phyloP scores from a whole-genome alignment of 2,888 invertebrate species.

The Drosophila kambysellisi region DNA sequence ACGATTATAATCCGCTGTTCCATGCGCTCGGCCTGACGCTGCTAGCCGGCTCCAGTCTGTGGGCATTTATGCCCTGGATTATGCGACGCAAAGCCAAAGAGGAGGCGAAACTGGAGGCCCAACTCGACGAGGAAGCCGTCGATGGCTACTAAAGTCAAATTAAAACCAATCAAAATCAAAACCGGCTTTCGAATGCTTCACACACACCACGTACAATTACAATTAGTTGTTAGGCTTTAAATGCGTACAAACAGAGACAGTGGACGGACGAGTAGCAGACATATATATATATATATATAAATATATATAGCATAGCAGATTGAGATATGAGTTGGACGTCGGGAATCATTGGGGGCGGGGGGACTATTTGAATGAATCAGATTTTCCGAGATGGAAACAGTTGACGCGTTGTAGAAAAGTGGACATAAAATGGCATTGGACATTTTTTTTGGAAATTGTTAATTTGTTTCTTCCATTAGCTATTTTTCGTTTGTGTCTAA shows the following conservation, averaged over 20 bases:
- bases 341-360: slow-evolving; percentile 1
- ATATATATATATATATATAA: background rate
- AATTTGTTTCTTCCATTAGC: slow-evolving; percentile 74
- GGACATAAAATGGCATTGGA: slow-evolving; percentile 44
- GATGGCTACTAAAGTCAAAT: slow-evolving; percentile 49
- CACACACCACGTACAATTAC: slow-evolving; percentile 66
- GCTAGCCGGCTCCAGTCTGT: slow-evolving; percentile 90
- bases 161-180: background rate
- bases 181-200: slow-evolving; percentile 20
- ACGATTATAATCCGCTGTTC: slow-evolving; percentile 90
- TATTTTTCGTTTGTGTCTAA: slow-evolving; percentile 55
- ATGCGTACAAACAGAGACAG: slow-evolving; percentile 59
- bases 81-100: slow-evolving; percentile 82
- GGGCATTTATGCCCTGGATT: slow-evolving; percentile 91
- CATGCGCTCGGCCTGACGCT: slow-evolving; percentile 90
- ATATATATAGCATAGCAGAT: background rate
- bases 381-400: background rate
- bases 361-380: slow-evolving; percentile 9
- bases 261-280: slow-evolving; percentile 11
- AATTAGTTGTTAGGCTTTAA: slow-evolving; percentile 65
- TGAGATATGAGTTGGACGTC: slow-evolving; percentile 4
- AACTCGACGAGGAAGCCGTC: slow-evolving; percentile 67
- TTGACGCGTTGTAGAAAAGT: slow-evolving; percentile 14
- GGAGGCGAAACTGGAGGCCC: slow-evolving; percentile 56
- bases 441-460: slow-evolving; percentile 62